Evolutionary conservation across 2,113 vertebrate genomes (phyloP).

Genomic region (Hippocampus guttulatus): DNA sequence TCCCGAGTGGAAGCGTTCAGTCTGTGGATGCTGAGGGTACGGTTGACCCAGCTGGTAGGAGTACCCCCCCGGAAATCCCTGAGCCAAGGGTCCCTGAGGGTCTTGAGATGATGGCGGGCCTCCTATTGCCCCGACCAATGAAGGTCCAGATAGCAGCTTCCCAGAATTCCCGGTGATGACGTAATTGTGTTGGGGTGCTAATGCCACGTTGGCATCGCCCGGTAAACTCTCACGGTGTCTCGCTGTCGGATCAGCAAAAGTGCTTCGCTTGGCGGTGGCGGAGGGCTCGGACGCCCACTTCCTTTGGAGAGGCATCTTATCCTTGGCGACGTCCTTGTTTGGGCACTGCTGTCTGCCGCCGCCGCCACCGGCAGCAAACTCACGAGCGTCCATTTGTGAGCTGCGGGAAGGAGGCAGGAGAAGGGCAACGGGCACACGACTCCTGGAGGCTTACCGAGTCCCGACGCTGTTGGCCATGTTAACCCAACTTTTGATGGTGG

Average conservation of each 20-base stretch:
- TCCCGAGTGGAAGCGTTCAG: constrained; percentile 83
- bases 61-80: constrained; percentile 78
- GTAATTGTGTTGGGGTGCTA: constrained; percentile 79
- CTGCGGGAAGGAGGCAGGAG: constrained; percentile 17
- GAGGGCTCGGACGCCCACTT: constrained; percentile 90
- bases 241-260: constrained; percentile 80
- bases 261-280: constrained; percentile 81
- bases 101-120: constrained; percentile 73
- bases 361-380: constrained; percentile 79
- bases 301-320: constrained; percentile 82
- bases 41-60: constrained; percentile 85
- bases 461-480: constrained; percentile 74
- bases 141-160: constrained; percentile 75
- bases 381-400: constrained; percentile 87
- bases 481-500: constrained; percentile 65
- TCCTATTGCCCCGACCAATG: constrained; percentile 65
- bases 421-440: constrained; percentile 12
- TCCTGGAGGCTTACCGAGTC: constrained; percentile 56
- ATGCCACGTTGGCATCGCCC: constrained; percentile 64
- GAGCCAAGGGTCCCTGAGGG: constrained; percentile 79
- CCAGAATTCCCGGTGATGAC: constrained; percentile 69
- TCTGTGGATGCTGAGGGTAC: constrained; percentile 88
- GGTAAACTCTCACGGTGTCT: constrained; percentile 82
- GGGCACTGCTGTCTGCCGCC: constrained; percentile 82
- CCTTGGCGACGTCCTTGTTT: constrained; percentile 80